Base-by-base conservation (phyloP, 35 echinoderm and acorn worm species). In the Lytechinus variegatus region DNA sequence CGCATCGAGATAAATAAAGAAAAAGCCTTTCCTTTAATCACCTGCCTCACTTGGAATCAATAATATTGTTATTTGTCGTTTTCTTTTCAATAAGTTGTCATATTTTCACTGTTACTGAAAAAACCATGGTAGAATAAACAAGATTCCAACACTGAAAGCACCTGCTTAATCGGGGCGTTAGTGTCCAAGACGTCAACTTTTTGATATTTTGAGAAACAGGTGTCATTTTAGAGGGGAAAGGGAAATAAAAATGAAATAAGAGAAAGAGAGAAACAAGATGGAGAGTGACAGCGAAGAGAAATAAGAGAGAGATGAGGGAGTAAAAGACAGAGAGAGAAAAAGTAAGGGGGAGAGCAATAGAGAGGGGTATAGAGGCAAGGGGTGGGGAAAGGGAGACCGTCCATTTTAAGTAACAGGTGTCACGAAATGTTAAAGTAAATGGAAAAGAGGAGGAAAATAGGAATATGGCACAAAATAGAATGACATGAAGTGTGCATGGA, bases 41-140 rank as follows among this genome's bases (percentile, higher is more conserved):
- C 66, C 66, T 79, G 66, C 66, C 7, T n/a, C 19, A 79, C 8
- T 79, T 6, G 19, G 66, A 79, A 79, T 79, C 66, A 79, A 79
- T 79, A 79, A 79, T 79, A n/a, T 79, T 79, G 14, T 79, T 79
- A 79, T 79, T 79, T 79, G 66, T 79, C 66, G n/a, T 79, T 79
- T 79, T 79, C 66, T 79, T 79, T 79, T 14, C 66, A 79, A 24
- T 79, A 79, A 79, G 16, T 79, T 79, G 66, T 79, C 66, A 79
- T 6, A 79, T 79, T 79, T 79, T 79, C 66, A 1, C 19, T 16
- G 21, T 79, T 24, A 79, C 19, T 6, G n/a, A n/a, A 79, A 79
- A n/a, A 79, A 7, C 66, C 14, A 79, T 79, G 19, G 1, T 7
- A 24, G n/a, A 79, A 79, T 24, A 24, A 79, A 79, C 33, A 79